phyloP scores from a whole-genome alignment of 2,113 vertebrate species.

The Lutjanus erythropterus region DNA sequence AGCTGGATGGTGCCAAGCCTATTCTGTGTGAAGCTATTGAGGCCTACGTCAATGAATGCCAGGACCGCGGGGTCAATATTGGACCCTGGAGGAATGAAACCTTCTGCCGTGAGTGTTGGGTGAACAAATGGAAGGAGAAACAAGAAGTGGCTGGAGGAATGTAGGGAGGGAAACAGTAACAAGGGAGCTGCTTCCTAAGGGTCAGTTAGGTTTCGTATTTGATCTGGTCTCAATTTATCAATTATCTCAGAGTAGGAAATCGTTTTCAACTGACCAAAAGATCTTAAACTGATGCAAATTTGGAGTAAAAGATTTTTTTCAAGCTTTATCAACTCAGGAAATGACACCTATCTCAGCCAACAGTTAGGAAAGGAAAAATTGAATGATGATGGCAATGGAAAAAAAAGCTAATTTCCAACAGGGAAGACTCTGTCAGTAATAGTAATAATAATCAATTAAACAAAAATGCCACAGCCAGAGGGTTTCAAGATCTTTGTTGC shows the following conservation, averaged over 20 bases:
- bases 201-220: background rate
- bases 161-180: background rate
- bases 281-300: background rate
- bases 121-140: background rate
- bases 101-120: constrained; percentile 81
- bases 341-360: no score
- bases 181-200: no score
- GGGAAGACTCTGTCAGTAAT: no score
- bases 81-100: constrained; percentile 84
- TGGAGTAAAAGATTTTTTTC: no score
- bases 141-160: background rate
- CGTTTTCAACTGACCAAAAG: background rate
- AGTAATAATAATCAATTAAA: no score
- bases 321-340: no score
- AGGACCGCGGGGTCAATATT: constrained; percentile 84
- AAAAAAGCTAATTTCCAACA: no score
- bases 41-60: constrained; percentile 85
- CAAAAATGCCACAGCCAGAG: no score
- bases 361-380: no score
- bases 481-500: no score
- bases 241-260: background rate
- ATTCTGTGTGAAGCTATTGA: constrained; percentile 85
- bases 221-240: background rate
- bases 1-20: constrained; percentile 76
- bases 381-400: no score